phyloP scores from a whole-genome alignment of 2,797 vertebrate genomes.

The Xerus rutilus region DNA sequence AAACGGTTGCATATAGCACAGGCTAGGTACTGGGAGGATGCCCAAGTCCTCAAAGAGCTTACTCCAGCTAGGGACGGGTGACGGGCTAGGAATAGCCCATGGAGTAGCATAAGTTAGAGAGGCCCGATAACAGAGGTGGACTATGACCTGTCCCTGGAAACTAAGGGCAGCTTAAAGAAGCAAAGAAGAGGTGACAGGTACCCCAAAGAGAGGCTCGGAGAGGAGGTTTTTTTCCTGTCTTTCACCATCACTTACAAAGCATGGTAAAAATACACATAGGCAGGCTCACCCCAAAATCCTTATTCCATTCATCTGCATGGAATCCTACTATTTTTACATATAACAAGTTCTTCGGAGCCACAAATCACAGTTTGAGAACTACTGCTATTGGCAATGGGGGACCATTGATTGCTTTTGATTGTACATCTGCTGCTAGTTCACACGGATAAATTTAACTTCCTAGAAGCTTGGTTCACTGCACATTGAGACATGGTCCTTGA shows the following conservation, averaged over 20 bases:
- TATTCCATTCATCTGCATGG: neutral
- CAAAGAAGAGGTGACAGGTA: neutral
- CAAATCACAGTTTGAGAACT: neutral
- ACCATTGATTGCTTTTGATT: neutral
- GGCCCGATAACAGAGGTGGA: neutral
- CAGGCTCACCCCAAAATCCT: neutral
- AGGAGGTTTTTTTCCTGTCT: neutral
- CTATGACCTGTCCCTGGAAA: neutral
- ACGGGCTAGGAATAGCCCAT: neutral
- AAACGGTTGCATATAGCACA: neutral
- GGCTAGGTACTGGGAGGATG: neutral
- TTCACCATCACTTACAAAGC: neutral
- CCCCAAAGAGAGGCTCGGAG: neutral
- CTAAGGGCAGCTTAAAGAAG: neutral
- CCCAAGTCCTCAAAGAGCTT: neutral
- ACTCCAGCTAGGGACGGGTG: neutral
- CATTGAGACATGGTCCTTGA: neutral
- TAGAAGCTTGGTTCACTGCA: neutral
- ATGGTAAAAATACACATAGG: neutral
- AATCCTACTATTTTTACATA: neutral
- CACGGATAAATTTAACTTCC: neutral
- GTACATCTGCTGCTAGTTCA: neutral
- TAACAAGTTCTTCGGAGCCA: neutral
- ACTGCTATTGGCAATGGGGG: neutral
- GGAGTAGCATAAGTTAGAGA: neutral